phyloP scores from a whole-genome alignment of 2,797 vertebrate species.

The Pampus argenteus region DNA sequence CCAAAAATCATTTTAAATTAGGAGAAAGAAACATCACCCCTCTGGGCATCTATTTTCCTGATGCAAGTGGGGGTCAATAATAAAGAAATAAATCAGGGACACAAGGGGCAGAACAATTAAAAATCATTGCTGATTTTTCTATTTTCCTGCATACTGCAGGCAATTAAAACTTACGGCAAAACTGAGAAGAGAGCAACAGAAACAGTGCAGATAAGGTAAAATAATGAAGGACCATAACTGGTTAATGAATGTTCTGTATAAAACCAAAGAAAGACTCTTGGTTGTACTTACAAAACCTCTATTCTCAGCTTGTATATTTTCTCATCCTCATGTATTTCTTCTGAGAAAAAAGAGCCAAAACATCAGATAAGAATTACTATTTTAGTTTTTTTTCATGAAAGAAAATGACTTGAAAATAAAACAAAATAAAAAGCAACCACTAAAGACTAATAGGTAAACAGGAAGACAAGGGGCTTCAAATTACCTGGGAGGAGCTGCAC shows the following conservation, averaged over 20 bases:
- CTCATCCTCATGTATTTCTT: background rate
- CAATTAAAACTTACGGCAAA: no score
- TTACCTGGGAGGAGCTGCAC: slow-evolving; percentile 73
- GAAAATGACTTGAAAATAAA: no score
- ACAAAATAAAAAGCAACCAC: background rate
- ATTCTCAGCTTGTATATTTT: slow-evolving; percentile 58
- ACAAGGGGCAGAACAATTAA: no score
- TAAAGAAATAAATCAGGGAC: no score
- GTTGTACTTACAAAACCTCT: slow-evolving; percentile 67
- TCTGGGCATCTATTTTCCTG: no score
- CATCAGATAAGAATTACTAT: background rate
- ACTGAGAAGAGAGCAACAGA: background rate
- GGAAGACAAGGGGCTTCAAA: background rate
- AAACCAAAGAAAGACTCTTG: background rate
- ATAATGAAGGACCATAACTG: no score
- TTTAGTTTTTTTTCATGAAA: background rate
- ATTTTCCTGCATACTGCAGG: no score
- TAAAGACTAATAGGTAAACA: background rate
- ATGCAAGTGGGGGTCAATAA: no score
- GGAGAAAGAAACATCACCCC: no score
- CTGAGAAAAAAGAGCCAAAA: slow-evolving; percentile 42
- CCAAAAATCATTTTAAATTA: no score
- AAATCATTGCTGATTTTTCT: no score
- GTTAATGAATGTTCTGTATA: background rate
- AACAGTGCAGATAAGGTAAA: no score